phyloP scores from a whole-genome alignment of 2,797 vertebrate species.

The Cyclopterus lumpus region DNA sequence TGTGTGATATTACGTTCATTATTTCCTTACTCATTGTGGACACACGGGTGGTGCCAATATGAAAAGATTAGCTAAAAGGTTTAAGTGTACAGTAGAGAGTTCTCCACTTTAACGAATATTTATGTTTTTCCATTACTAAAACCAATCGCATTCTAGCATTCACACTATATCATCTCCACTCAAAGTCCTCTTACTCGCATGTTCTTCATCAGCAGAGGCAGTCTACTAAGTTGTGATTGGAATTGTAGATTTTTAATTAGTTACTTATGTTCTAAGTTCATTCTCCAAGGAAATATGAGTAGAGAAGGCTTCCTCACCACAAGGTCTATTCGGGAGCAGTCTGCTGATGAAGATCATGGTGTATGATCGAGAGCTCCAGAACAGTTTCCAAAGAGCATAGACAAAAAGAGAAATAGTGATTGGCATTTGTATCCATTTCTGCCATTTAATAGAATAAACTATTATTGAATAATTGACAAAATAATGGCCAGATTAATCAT shows the following conservation, averaged over 20 bases:
- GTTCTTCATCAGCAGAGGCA: neutral
- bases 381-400: neutral
- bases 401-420: too few relatives aligned
- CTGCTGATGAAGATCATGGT: neutral
- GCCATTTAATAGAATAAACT: neutral
- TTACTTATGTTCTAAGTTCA: neutral
- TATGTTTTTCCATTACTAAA: constrained; percentile 38
- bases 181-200: neutral
- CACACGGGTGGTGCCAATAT: constrained; percentile 37
- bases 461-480: neutral
- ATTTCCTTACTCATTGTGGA: constrained; percentile 48
- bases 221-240: neutral
- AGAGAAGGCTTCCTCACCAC: neutral
- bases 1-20: constrained; percentile 66
- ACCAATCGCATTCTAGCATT: neutral
- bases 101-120: neutral
- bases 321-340: neutral
- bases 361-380: too few relatives aligned
- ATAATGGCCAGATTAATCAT: neutral
- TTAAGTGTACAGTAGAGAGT: constrained; percentile 1
- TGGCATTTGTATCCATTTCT: too few relatives aligned
- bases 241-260: neutral
- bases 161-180: neutral
- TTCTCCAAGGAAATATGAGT: neutral
- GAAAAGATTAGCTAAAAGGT: constrained; percentile 12